Evolutionary conservation across 2,797 vertebrate genomes (phyloP).

Genomic region (Spea hammondii): DNA sequence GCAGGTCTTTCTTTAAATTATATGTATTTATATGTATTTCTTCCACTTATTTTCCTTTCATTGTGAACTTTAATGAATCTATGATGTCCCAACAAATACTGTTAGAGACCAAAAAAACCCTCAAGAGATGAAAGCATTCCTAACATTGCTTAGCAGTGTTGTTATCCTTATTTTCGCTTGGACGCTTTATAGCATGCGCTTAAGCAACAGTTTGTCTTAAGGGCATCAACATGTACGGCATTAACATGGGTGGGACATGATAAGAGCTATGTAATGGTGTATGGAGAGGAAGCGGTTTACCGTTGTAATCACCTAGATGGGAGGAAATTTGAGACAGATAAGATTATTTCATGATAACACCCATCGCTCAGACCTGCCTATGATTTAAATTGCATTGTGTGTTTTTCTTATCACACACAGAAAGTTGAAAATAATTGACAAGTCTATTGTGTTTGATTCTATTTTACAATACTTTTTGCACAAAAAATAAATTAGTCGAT

Average conservation of each 20-base stretch:
- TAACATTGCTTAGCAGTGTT: conserved; percentile 31
- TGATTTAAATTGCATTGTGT: background rate
- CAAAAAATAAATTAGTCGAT: too few relatives aligned
- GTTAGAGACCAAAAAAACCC: conserved; percentile 21
- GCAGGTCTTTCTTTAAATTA: background rate
- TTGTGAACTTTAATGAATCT: conserved; percentile 22
- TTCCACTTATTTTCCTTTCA: conserved; percentile 35
- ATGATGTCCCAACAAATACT: conserved; percentile 40
- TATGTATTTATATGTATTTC: conserved; percentile 23
- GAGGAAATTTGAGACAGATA: conserved; percentile 5
- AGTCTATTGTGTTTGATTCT: too few relatives aligned
- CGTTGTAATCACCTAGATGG: conserved; percentile 1
- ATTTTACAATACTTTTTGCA: too few relatives aligned
- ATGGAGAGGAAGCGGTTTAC: background rate
- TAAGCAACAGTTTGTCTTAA: conserved; percentile 35
- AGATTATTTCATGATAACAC: background rate
- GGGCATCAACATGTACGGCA: conserved; percentile 34
- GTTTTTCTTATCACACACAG: too few relatives aligned
- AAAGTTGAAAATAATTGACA: too few relatives aligned
- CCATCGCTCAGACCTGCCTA: background rate
- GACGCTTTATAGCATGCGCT: conserved; percentile 33
- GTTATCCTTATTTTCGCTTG: conserved; percentile 36
- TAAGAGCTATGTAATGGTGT: conserved; percentile 7
- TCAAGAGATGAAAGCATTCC: conserved; percentile 50
- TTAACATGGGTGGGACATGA: conserved; percentile 32